These are phyloP conservation scores for Lypha dubia DNA, from an alignment of 2,888 invertebrate species.

Conservation along the genomic window DNA sequence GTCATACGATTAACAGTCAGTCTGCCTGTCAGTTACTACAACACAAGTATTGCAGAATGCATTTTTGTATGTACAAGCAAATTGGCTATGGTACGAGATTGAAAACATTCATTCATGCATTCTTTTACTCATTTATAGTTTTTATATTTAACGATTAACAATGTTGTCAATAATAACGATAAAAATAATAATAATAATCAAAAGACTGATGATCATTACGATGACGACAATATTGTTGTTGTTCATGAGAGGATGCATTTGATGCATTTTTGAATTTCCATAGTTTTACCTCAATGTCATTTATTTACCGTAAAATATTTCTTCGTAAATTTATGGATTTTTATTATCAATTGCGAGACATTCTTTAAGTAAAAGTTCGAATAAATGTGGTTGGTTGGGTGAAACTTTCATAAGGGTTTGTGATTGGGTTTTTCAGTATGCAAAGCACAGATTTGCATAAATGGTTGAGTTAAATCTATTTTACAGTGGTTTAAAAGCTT, in stretches of 20 bases:
- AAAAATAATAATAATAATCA: constrained; percentile 42
- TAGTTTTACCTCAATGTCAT: constrained; percentile 64
- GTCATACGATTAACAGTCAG: constrained; percentile 31
- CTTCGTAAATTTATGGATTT: constrained; percentile 15
- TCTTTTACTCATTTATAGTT: constrained; percentile 32
- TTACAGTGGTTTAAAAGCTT: neutral
- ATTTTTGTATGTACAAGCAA: constrained; percentile 13
- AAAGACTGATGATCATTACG: neutral
- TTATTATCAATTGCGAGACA: constrained; percentile 30
- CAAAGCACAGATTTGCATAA: constrained; percentile 66
- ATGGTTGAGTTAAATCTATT: constrained; percentile 66
- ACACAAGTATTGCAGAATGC: neutral
- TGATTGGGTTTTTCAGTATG: constrained; percentile 32
- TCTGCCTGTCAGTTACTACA: constrained; percentile 7
- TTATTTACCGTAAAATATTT: constrained; percentile 34
- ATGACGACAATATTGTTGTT: constrained; percentile 7
- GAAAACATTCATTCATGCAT: constrained; percentile 20
- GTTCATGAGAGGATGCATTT: neutral
- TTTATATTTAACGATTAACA: constrained; percentile 52
- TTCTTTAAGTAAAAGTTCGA: constrained; percentile 31
- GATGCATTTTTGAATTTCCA: constrained; percentile 45
- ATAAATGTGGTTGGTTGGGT: neutral
- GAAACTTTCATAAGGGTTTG: constrained; percentile 21
- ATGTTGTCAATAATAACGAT: constrained; percentile 59
- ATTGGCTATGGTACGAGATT: constrained; percentile 10